These are phyloP conservation scores for Procambarus virginalis DNA, from an alignment of 1,140 invertebrate species.

Conservation along the genomic window DNA sequence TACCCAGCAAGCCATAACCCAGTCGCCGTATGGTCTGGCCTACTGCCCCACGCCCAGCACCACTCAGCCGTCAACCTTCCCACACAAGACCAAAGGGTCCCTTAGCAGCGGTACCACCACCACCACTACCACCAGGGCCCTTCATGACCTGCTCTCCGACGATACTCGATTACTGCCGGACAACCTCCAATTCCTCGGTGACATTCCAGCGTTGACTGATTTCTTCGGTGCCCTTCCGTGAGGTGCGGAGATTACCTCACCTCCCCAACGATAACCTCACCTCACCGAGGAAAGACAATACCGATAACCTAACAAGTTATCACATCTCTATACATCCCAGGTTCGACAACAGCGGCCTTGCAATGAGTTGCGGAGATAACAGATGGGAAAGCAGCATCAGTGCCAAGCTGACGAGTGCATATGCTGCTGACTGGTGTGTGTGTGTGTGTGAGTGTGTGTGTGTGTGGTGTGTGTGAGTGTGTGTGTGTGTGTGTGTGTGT, in stretches of 20 bases:
- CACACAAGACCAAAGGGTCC: not conserved
- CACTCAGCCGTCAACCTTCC: not conserved
- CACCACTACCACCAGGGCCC: conserved; percentile 28
- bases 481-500: not conserved
- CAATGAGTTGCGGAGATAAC: not conserved
- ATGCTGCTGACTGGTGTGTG: too few species aligned
- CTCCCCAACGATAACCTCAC: not conserved
- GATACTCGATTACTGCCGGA: conserved; percentile 31
- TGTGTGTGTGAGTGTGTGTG: not conserved
- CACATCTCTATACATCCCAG: not conserved
- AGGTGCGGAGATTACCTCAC: not conserved
- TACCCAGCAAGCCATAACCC: not conserved
- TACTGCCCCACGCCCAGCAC: conserved; percentile 13
- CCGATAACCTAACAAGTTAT: not conserved
- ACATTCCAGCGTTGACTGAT: conserved; percentile 17
- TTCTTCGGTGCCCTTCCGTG: conserved; percentile 15
- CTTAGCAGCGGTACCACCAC: not conserved
- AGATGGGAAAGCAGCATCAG: not conserved
- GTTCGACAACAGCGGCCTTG: not conserved
- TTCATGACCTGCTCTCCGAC: conserved; percentile 44
- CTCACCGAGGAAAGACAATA: not conserved
- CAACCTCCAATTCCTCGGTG: conserved; percentile 23
- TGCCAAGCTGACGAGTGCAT: not conserved
- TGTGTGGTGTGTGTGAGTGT: too few species aligned
- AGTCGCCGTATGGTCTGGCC: not conserved